phyloP scores from a whole-genome alignment of 2,797 vertebrate genomes.

The Thamnophis elegans region DNA sequence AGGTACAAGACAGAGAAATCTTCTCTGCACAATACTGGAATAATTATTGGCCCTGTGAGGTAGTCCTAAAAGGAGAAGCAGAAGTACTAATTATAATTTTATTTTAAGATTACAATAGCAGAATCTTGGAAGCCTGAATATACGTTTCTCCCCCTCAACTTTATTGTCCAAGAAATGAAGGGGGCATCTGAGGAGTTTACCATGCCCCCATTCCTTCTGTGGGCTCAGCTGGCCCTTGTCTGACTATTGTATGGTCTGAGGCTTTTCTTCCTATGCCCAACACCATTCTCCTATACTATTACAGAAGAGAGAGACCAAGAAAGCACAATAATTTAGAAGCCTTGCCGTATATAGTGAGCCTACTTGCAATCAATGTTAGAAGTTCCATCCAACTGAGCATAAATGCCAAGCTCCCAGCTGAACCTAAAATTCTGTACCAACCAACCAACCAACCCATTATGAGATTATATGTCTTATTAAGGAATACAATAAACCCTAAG shows the following conservation, averaged over 20 bases:
- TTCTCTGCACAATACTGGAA: background rate
- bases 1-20: background rate
- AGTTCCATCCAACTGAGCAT: background rate
- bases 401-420: background rate
- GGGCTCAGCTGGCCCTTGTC: background rate
- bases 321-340: background rate
- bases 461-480: background rate
- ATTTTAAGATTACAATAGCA: background rate
- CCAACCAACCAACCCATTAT: background rate
- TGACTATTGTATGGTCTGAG: background rate
- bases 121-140: background rate
- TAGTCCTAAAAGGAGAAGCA: background rate
- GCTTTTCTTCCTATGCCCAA: background rate
- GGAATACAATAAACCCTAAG: background rate
- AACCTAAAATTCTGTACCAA: background rate
- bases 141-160: background rate
- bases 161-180: background rate
- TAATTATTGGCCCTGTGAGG: background rate
- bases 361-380: background rate
- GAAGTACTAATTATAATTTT: background rate
- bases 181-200: accelerated
- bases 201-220: background rate
- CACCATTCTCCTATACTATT: background rate
- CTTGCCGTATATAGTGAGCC: background rate
- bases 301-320: background rate